Evolutionary conservation across 2,888 invertebrate genomes (phyloP).

Genomic region (Ecliptopera silaceata): DNA sequence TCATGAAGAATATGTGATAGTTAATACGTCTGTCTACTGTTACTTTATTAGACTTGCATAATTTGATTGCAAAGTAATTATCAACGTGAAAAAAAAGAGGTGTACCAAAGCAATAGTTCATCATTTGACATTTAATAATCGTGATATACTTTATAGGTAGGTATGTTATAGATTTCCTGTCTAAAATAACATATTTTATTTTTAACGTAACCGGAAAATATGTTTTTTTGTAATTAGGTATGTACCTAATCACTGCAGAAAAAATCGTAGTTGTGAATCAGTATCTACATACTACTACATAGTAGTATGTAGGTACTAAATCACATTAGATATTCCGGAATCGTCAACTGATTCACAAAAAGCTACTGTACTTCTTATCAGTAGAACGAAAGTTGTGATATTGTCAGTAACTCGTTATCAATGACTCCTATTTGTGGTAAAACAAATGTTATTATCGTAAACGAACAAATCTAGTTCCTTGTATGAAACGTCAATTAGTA

Average conservation of each 20-base stretch:
- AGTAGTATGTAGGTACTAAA: too few relatives aligned
- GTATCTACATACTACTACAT: too few relatives aligned
- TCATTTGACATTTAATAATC: too few relatives aligned
- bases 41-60: too few relatives aligned
- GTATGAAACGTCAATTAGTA: not conserved
- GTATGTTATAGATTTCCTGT: not conserved
- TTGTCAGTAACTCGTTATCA: conserved; percentile 9
- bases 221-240: not conserved
- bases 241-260: too few relatives aligned
- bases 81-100: too few relatives aligned
- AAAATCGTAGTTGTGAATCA: too few relatives aligned
- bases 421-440: conserved; percentile 6
- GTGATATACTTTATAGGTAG: too few relatives aligned
- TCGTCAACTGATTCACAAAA: conserved; percentile 14
- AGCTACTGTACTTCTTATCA: conserved; percentile 10
- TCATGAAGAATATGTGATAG: too few relatives aligned
- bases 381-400: conserved; percentile 14
- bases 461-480: not conserved
- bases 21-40: too few relatives aligned
- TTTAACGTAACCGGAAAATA: not conserved
- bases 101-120: too few relatives aligned
- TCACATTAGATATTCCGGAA: conserved; percentile 5
- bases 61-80: too few relatives aligned
- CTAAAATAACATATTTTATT: not conserved
- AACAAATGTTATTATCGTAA: conserved; percentile 3